These are phyloP conservation scores for Drosophila biarmipes DNA, from an alignment of 1,140 invertebrate species.

Conservation along the genomic window DNA sequence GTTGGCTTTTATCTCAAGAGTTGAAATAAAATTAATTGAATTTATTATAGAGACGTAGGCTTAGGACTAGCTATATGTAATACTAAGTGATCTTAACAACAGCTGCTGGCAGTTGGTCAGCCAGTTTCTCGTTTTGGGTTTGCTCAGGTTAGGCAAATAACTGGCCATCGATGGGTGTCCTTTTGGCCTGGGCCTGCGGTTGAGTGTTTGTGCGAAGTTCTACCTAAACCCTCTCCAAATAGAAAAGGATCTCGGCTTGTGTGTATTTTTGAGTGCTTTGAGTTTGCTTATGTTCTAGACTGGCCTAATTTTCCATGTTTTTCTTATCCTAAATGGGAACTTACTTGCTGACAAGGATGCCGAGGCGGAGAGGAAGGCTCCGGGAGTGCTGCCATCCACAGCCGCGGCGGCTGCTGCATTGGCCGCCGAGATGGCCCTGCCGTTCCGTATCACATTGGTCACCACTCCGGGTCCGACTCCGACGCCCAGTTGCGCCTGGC, in stretches of 20 bases:
- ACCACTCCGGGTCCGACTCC: constrained; percentile 50
- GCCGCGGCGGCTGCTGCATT: constrained; percentile 61
- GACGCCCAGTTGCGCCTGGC: constrained; percentile 54
- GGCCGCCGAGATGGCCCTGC: constrained; percentile 54
- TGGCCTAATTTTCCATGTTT: not conserved
- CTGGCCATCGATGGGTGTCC: not conserved
- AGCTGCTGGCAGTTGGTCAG: constrained; percentile 43
- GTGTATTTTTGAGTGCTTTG: constrained; percentile 2
- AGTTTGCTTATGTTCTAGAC: constrained; percentile 4
- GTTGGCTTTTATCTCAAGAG: constrained; percentile 59
- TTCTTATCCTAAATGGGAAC: constrained; percentile 37
- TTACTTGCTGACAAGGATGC: constrained; percentile 86
- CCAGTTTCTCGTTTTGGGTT: constrained; percentile 24
- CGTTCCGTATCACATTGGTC: constrained; percentile 81
- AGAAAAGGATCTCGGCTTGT: constrained; percentile 13
- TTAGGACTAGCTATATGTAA: constrained; percentile 11
- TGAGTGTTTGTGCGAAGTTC: constrained; percentile 53
- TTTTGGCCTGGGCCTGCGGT: constrained; percentile 6
- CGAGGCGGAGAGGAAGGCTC: constrained; percentile 81
- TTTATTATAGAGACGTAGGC: constrained; percentile 75
- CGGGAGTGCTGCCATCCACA: constrained; percentile 34
- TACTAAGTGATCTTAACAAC: not conserved
- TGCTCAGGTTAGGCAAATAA: constrained; percentile 70
- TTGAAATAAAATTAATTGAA: constrained; percentile 84
- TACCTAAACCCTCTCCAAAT: constrained; percentile 44